phyloP scores from a whole-genome alignment of 1,140 invertebrate species.

The Lepidurus apus region DNA sequence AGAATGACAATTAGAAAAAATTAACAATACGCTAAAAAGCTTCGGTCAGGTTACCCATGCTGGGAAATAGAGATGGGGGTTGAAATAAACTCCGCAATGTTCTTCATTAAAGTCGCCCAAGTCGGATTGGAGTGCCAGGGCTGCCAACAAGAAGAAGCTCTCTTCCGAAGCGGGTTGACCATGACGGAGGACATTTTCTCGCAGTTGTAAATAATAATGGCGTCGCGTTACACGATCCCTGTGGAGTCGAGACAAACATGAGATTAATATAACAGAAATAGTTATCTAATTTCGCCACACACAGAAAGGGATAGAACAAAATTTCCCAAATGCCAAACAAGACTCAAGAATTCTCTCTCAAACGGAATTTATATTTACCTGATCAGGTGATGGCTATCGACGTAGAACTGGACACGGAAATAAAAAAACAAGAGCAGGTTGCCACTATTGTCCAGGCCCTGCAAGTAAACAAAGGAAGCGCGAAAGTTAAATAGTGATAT shows the following conservation, averaged over 20 bases:
- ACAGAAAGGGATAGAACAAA: not conserved
- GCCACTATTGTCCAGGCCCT: constrained; percentile 84
- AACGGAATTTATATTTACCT: constrained; percentile 52
- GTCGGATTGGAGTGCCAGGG: constrained; percentile 84
- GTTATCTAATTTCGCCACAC: not conserved
- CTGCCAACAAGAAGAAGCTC: constrained; percentile 70
- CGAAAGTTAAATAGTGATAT: no score
- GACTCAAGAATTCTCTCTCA: constrained; percentile 1
- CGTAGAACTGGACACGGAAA: constrained; percentile 90
- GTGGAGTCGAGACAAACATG: constrained; percentile 39
- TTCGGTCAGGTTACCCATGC: constrained; percentile 49
- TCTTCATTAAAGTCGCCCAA: constrained; percentile 62
- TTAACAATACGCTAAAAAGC: not conserved
- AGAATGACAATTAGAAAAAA: not conserved
- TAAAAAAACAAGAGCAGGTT: constrained; percentile 82
- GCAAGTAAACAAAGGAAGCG: constrained; percentile 43
- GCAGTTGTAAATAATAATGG: constrained; percentile 89
- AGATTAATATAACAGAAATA: not conserved
- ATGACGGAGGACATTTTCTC: constrained; percentile 68
- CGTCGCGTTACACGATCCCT: constrained; percentile 83
- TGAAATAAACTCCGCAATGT: constrained; percentile 52
- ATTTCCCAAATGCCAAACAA: no score
- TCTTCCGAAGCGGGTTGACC: constrained; percentile 55
- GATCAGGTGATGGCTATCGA: constrained; percentile 77
- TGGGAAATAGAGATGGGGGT: constrained; percentile 68